These are phyloP conservation scores for Bombus superbus DNA, from an alignment of 1,140 invertebrate genomes.

Conservation along the genomic window DNA sequence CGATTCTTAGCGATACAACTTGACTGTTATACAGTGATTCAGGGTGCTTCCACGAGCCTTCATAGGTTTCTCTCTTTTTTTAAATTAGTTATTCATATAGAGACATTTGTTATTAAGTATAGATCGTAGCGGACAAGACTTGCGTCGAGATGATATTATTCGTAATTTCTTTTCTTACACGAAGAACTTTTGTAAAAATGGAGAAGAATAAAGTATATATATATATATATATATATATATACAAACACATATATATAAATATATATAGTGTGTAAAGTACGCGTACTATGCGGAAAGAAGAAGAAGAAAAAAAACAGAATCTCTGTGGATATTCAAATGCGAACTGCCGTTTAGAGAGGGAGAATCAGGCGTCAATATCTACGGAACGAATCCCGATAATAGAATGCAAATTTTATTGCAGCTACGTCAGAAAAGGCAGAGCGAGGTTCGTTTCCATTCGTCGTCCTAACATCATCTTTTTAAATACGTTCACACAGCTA, in stretches of 20 bases:
- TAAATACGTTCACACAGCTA: conserved; percentile 18
- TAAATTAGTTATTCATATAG: conserved; percentile 50
- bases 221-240: not conserved
- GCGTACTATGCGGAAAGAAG: not conserved
- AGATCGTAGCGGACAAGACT: conserved; percentile 70
- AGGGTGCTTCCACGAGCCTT: conserved; percentile 80
- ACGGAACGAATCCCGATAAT: conserved; percentile 36
- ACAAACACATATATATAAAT: not conserved
- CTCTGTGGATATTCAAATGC: conserved; percentile 1
- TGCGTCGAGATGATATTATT: conserved; percentile 64
- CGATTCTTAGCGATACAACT: conserved; percentile 40
- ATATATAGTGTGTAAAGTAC: conserved; percentile 12
- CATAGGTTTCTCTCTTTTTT: conserved; percentile 54
- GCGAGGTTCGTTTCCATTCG: conserved; percentile 19
- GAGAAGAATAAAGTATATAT: not conserved
- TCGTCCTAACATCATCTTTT: conserved; percentile 23
- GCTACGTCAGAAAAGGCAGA: not conserved
- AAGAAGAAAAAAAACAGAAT: conserved; percentile 5
- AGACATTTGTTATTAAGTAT: conserved; percentile 53
- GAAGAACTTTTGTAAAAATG: conserved; percentile 42
- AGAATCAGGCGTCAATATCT: conserved; percentile 25
- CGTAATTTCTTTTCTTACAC: conserved; percentile 57
- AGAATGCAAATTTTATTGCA: conserved; percentile 44
- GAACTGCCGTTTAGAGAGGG: not conserved
- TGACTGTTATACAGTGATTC: conserved; percentile 74